A percentile compares a stretch with the other conserved stretches of the same genome.
These are phyloP conservation scores for Allacma fusca DNA, from an alignment of 2,888 invertebrate species.

Conservation along the genomic window DNA sequence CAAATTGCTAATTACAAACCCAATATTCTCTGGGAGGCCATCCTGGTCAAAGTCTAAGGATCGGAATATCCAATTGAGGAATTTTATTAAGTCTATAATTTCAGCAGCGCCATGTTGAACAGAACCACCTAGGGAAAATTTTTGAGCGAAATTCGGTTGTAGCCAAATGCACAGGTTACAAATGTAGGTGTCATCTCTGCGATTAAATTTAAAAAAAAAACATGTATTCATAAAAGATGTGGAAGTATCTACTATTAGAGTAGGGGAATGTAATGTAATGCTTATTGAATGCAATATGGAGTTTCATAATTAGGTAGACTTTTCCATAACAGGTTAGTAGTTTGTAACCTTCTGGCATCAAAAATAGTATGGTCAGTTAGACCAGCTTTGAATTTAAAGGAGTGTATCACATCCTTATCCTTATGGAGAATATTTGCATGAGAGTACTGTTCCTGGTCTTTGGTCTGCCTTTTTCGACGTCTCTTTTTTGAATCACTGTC, in stretches of 20 bases:
- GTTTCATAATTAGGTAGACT: no score
- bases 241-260: no score
- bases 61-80: constrained; percentile 46
- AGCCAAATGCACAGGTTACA: constrained; percentile 52
- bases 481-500: neutral
- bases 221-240: no score
- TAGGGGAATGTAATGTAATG: no score
- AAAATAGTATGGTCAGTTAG: neutral
- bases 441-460: constrained; percentile 5
- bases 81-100: constrained; percentile 39
- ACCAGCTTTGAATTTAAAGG: neutral
- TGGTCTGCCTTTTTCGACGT: constrained; percentile 16
- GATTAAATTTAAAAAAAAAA: no score
- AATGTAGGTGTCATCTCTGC: constrained; percentile 33
- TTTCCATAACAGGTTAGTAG: no score
- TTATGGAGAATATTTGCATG: neutral
- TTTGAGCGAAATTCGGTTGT: constrained; percentile 50
- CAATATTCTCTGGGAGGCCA: constrained; percentile 46
- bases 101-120: constrained; percentile 41
- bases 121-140: constrained; percentile 44
- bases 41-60: constrained; percentile 49
- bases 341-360: constrained; percentile 34
- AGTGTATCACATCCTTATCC: constrained; percentile 10
- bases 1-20: constrained; percentile 42
- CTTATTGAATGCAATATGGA: no score